Base-by-base conservation (phyloP, 2,113 vertebrate genomes). In the Martes martes region DNA sequence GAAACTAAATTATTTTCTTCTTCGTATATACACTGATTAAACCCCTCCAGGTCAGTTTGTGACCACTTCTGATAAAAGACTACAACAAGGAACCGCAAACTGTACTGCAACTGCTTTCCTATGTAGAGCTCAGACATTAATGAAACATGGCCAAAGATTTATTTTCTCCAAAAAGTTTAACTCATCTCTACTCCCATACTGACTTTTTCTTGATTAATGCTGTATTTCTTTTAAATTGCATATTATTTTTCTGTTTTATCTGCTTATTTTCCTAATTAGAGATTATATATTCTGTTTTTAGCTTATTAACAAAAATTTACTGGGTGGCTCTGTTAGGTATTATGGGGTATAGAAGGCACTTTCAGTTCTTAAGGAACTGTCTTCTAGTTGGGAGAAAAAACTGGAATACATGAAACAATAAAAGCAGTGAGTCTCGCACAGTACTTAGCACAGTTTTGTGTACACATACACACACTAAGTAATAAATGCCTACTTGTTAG, bases 261-360 rank as follows among this genome's bases (percentile, higher is more conserved):
- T 96, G 59, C 18, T 89, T 91, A 88, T 73, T 88, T 84, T 79
- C 39, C 59, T 67, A 82, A 82, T 78, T 96, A 65, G 33, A 94
- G 76, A 89, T 80, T 57, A 91, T 89, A 52, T 55, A 89, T 85
- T 14, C 61, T 42, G 33, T n/a, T n/a, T n/a, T n/a, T 69, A 69
- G 52, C 83, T 18, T 3, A 13, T 23, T 71, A 79, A 90, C 78
- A 65, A 82, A 92, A 76, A 73, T 57, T 50, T 92, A 42, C 73
- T 84, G 47, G 42, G 76, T 92, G 85, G 18, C 63, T 67, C 26
- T 97, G 57, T 73, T 57, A 93, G 42, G 33, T 79, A 39, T 85
- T 55, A 11, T 92, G 80, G 16, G n/a, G 26, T 61, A 4, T 78
- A 28, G 94, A 81, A 79, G 42, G 18, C n/a, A 94, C 31, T 79